Evolutionary conservation across 2,797 vertebrate genomes (phyloP).

Genomic region (Coilia nasus): DNA sequence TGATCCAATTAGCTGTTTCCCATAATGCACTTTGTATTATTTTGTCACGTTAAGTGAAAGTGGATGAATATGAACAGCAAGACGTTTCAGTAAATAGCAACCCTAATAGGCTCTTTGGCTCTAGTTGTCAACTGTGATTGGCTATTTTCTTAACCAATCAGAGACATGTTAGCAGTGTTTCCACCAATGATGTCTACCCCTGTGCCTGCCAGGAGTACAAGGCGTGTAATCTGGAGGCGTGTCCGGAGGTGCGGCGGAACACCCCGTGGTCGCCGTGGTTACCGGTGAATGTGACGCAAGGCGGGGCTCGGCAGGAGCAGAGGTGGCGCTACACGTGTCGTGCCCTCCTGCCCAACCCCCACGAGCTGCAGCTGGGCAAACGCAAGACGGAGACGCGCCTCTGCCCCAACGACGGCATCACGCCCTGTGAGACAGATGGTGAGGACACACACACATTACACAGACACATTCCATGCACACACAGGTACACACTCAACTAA

Average conservation of each 20-base stretch:
- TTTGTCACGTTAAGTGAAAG: no score
- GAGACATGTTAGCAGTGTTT: neutral
- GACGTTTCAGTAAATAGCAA: no score
- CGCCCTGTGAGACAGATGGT: conserved; percentile 91
- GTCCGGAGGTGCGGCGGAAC: conserved; percentile 92
- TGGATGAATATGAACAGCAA: no score
- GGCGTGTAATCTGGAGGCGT: conserved; percentile 89
- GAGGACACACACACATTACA: conserved; percentile 47
- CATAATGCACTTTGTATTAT: no score
- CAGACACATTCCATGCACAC: neutral
- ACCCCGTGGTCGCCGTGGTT: conserved; percentile 97
- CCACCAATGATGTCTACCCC: neutral
- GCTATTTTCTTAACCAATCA: neutral
- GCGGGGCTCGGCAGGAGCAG: conserved; percentile 91
- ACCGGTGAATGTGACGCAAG: conserved; percentile 88
- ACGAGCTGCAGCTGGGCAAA: conserved; percentile 90
- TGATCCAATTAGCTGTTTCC: no score
- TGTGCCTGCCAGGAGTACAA: conserved; percentile 83
- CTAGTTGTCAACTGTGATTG: no score
- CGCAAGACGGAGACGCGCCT: conserved; percentile 89
- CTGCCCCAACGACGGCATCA: conserved; percentile 85
- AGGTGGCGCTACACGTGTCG: conserved; percentile 93
- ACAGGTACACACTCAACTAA: neutral
- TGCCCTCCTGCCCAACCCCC: conserved; percentile 86
- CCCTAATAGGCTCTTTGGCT: no score